Percentiles rank a stretch among this genome's conserved stretches.
phyloP scores from a whole-genome alignment of 1,140 invertebrate species.

The Hormaphis cornu region DNA sequence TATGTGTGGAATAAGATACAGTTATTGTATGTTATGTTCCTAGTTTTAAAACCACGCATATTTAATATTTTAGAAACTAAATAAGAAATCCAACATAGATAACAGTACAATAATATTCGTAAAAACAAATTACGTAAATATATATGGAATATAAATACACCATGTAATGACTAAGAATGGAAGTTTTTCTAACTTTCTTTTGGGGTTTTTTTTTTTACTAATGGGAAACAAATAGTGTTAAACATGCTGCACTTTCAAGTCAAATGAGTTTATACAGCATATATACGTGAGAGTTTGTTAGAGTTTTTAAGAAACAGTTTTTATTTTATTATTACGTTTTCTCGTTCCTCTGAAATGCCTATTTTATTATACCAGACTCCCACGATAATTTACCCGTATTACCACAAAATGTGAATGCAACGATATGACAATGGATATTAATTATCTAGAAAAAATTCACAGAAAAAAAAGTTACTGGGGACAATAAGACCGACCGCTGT shows the following conservation, averaged over 20 bases:
- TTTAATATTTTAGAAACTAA: no score
- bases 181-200: background rate
- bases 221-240: background rate
- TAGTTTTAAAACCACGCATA: no score
- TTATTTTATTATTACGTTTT: slow-evolving; percentile 3
- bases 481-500: background rate
- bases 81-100: no score
- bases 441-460: background rate
- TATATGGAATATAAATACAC: no score
- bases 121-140: no score
- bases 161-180: no score
- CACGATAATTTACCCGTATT: background rate
- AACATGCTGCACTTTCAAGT: background rate
- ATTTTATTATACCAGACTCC: background rate
- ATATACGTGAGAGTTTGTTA: background rate
- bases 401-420: background rate
- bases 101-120: no score
- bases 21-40: no score
- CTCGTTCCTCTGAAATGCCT: background rate
- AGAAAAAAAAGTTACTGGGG: background rate
- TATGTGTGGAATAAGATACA: no score
- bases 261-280: background rate
- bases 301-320: background rate
- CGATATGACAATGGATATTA: background rate
- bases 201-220: background rate